These are phyloP conservation scores for Pseudochirops cupreus DNA, from an alignment of 2,797 vertebrate species.

Conservation along the genomic window DNA sequence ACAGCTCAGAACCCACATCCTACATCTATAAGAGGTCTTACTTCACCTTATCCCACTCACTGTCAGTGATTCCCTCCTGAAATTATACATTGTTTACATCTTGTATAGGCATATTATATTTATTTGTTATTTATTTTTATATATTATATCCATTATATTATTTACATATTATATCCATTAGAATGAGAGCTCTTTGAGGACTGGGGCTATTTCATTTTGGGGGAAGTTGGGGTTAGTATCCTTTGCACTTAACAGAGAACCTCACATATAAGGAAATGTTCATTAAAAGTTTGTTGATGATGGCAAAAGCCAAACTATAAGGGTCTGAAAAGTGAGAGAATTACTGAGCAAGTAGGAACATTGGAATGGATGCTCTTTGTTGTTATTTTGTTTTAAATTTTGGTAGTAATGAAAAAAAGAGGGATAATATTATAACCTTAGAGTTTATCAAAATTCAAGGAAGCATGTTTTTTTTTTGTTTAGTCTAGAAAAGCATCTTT, in stretches of 20 bases:
- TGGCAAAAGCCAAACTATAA: too few relatives aligned
- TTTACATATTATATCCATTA: not conserved
- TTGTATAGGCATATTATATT: not conserved
- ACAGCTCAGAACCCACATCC: not conserved
- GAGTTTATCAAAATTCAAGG: not conserved
- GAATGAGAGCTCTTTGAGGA: not conserved
- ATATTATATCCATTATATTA: not conserved
- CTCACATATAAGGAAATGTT: not conserved
- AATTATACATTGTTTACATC: not conserved
- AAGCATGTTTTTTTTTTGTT: not conserved
- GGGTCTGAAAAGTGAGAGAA: too few relatives aligned
- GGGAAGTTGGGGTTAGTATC: not conserved
- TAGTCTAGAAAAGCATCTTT: not conserved
- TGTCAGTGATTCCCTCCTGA: not conserved
- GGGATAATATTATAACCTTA: not conserved
- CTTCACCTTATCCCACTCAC: not conserved
- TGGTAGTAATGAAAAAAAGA: not conserved
- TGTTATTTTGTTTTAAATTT: not conserved
- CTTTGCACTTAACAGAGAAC: not conserved
- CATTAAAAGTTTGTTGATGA: too few relatives aligned
- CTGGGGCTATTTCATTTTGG: not conserved
- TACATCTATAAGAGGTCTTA: not conserved
- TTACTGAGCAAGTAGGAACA: too few relatives aligned
- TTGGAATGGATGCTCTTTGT: too few relatives aligned
- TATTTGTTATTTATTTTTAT: not conserved